Percentiles rank a stretch among this genome's conserved stretches.
Evolutionary conservation across 1,140 invertebrate species (phyloP).

Genomic region (Asobara japonica): DNA sequence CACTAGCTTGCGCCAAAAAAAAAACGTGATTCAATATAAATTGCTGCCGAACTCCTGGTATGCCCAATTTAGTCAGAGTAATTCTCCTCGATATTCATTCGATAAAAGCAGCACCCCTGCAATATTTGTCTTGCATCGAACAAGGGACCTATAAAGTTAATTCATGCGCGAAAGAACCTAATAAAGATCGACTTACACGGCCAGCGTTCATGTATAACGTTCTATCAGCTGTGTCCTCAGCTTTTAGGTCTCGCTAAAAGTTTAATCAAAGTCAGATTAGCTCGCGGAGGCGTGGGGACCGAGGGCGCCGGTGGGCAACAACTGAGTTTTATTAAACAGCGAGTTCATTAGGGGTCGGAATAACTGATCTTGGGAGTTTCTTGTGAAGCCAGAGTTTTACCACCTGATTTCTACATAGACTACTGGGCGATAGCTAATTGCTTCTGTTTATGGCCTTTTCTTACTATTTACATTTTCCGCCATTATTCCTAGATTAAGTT

Average conservation of each 20-base stretch:
- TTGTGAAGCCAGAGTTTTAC: slow-evolving; percentile 31
- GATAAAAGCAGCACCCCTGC: not conserved
- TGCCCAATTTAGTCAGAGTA: slow-evolving; percentile 14
- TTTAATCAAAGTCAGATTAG: slow-evolving; percentile 68
- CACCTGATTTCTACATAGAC: slow-evolving; percentile 15
- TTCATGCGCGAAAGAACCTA: slow-evolving; percentile 52
- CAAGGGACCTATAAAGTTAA: slow-evolving; percentile 32
- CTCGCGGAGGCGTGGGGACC: slow-evolving; percentile 31
- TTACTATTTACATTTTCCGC: too few relatives aligned
- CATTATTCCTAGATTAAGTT: not conserved
- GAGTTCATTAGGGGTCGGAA: slow-evolving; percentile 41
- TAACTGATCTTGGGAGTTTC: slow-evolving; percentile 22
- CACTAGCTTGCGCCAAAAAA: not conserved
- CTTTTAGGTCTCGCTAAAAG: slow-evolving; percentile 65
- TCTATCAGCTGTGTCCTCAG: slow-evolving; percentile 43
- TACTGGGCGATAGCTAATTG: not conserved
- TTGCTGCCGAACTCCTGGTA: not conserved
- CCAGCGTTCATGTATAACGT: slow-evolving; percentile 18
- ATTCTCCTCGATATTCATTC: not conserved
- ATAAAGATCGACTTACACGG: slow-evolving; percentile 65
- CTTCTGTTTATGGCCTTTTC: not conserved
- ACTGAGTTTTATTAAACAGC: slow-evolving; percentile 45
- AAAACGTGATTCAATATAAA: not conserved
- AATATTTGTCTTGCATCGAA: slow-evolving; percentile 20
- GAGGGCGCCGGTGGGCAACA: slow-evolving; percentile 38